These are phyloP conservation scores for Leguminivora glycinivorella DNA, from an alignment of 1,140 invertebrate genomes.

Conservation along the genomic window DNA sequence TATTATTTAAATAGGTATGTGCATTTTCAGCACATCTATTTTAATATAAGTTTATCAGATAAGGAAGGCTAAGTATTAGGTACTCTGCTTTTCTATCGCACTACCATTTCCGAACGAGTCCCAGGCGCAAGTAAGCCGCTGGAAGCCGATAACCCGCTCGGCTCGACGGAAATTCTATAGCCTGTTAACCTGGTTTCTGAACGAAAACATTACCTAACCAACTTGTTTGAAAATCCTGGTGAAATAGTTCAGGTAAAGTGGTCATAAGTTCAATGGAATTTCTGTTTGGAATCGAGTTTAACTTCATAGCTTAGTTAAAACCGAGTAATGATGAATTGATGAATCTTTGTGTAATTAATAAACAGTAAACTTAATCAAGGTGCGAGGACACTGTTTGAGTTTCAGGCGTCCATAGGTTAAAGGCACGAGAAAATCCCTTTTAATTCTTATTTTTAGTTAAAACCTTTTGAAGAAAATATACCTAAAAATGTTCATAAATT, in stretches of 20 bases:
- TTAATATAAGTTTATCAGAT: neutral
- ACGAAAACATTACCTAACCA: neutral
- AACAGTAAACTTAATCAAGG: too few relatives aligned
- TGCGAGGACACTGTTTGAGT: too few relatives aligned
- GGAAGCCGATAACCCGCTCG: neutral
- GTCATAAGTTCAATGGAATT: too few relatives aligned
- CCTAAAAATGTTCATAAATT: too few relatives aligned
- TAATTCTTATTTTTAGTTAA: too few relatives aligned
- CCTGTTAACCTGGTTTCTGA: conserved; percentile 7
- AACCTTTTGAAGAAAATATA: too few relatives aligned
- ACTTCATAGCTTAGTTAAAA: too few relatives aligned
- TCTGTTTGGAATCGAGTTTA: too few relatives aligned
- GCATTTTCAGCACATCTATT: neutral
- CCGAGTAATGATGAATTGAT: too few relatives aligned
- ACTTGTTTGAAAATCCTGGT: neutral
- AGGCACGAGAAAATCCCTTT: too few relatives aligned
- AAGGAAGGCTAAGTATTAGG: neutral
- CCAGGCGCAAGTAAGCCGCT: neutral
- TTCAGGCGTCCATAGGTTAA: too few relatives aligned
- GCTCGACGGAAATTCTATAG: neutral
- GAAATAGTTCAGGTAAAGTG: neutral
- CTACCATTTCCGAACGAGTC: neutral
- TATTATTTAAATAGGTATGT: neutral
- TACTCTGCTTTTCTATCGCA: neutral
- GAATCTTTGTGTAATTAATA: too few relatives aligned